Base-by-base conservation (phyloP, 2,888 invertebrate genomes). In the Lacanobia wlatinum region DNA sequence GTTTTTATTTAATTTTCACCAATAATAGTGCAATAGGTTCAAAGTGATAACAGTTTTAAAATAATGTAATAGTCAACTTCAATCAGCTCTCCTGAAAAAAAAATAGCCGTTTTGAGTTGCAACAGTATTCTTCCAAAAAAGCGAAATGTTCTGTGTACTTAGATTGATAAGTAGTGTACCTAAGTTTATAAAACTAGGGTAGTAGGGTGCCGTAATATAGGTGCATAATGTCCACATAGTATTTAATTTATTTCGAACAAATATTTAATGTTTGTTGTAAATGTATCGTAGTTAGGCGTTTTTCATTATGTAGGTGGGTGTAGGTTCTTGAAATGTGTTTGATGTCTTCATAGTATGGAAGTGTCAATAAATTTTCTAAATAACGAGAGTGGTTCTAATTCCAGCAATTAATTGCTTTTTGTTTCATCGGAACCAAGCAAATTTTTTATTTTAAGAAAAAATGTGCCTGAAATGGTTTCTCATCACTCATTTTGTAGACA, bases 181-280 rank as follows among this genome's bases (percentile, higher is more conserved):
- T 59, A 71, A 23, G 61, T 55, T 61, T 73, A 48, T n/a, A 73
- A 62, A 73, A 43, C 59, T 50, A 43, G 21, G 53, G 10, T 43
- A 43, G 10, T 69, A 70, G 21, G 18, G 50, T 72, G 59, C 58
- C 58, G 40, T 28, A 28, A n/a, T 28, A 40, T 48, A 56, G 18
- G 28, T 52, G 16, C 7, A 58, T 43, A 50, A 72, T 71, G 40
- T 72, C 23, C 14, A 70, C 8, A 48, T 48, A 28, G 34, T 34
- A 34, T 34, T 34, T 0, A 5, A n/a, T 28, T 28, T 50, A 65
- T 50, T 50, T 65, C 16, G 21, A 21, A 18, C 21, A 53, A 43
- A 52, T 69, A 52, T 18, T 21, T n/a, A 52, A 69, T n/a, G 55
- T 70, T 43, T 70, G 70, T 7, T 34, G 16, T 70, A 34, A 10